Evolutionary conservation across 2,888 invertebrate species (phyloP), one percentile per base, ranked within the genome.

Genomic region (Litoditis marina): DNA sequence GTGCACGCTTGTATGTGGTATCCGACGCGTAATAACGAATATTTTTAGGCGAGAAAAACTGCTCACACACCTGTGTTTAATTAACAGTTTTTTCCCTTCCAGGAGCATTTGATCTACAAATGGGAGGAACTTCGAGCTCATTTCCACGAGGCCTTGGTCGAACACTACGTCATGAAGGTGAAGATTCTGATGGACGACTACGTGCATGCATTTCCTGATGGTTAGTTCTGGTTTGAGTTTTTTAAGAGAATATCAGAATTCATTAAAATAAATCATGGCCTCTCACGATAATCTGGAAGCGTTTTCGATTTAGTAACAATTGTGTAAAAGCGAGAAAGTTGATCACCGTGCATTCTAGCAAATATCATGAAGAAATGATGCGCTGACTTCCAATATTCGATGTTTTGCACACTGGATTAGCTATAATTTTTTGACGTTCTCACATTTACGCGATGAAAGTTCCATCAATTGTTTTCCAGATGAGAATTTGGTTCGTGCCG

Each of bases 91-190:
- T 56, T 46, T n/a, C 7, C 19, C 19, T 73, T 77, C 59, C 76
- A 88, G 86, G 95, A 96, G 83, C 94, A 98, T 83, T 89, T 96
- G 0, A 91, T 98, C 31, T 88, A 90, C 68, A 88, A 88, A 2
- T 95, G 95, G 93, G 88, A 89, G 67, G 96, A 98, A 74, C 87
- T 87, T 0, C 91, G 90, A 81, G 87, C 91, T 0, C 83, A 90
- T 52, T 91, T 94, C 79, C 96, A 98, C 84, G 94, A 96, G 83
- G 90, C 90, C 2, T 85, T 98, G 54, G 89, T 94, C 3, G 90
- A 91, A 81, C 90, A 92, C 83, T 94, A 95, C 79, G 88, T 91
- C 69, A 91, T 92, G 75, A 90, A 90, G 58, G 83, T 86, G 11
- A 83, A 84, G 53, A 60, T 60, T 4, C 76, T 84, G 34, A 81